Percentiles rank a stretch among this genome's conserved stretches.
phyloP scores from a whole-genome alignment of 2,888 invertebrate species.

The Pelosia muscerda region DNA sequence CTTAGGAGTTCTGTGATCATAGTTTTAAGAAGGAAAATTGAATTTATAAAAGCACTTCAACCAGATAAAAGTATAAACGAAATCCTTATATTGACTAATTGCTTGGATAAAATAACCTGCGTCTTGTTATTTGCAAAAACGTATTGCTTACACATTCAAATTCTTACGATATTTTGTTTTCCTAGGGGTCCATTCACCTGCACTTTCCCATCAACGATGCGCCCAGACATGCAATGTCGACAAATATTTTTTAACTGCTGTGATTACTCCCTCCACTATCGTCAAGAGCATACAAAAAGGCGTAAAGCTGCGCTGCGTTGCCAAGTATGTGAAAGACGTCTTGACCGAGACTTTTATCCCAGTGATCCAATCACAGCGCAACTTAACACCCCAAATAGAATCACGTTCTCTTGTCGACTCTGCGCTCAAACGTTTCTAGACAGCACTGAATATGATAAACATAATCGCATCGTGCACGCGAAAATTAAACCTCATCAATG shows the following conservation, averaged over 20 bases:
- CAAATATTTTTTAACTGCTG: conserved; percentile 83
- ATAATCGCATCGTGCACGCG: conserved; percentile 74
- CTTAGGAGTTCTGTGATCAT: not conserved
- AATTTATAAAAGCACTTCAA: not conserved
- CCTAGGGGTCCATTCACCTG: conserved; percentile 81
- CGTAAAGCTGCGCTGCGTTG: conserved; percentile 80
- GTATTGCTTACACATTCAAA: not conserved
- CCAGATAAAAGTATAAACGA: not conserved
- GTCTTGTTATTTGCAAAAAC: not conserved
- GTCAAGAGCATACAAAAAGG: conserved; percentile 81
- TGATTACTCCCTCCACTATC: conserved; percentile 80
- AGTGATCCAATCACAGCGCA: conserved; percentile 52
- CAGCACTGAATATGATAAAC: conserved; percentile 72
- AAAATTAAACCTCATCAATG: conserved; percentile 81
- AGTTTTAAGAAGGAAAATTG: not conserved
- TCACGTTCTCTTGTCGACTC: conserved; percentile 69
- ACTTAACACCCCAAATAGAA: conserved; percentile 49
- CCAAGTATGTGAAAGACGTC: conserved; percentile 81
- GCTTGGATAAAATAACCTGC: too few relatives aligned
- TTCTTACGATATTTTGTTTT: conserved; percentile 29
- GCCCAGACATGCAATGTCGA: conserved; percentile 75
- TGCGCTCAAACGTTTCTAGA: conserved; percentile 73
- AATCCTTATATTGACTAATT: too few relatives aligned
- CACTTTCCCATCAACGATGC: conserved; percentile 72
- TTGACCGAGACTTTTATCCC: conserved; percentile 69